A percentile compares a stretch with the other conserved stretches of the same genome.
Evolutionary conservation across 1,140 invertebrate species (phyloP).

Genomic region (Rhyzopertha dominica): DNA sequence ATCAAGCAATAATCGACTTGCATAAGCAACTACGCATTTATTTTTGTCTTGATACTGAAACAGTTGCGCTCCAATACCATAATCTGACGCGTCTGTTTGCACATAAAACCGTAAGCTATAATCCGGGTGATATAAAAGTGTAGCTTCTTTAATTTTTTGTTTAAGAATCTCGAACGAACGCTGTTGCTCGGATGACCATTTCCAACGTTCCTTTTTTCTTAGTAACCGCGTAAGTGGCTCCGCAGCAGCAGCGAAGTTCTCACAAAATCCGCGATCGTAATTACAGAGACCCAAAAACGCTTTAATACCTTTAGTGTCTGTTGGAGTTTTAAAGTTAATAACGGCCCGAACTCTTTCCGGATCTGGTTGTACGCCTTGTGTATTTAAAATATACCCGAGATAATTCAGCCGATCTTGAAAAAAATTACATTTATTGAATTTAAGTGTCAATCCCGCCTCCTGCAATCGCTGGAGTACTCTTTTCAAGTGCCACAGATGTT

Average conservation of each 20-base stretch:
- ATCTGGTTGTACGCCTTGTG: slow-evolving; percentile 2
- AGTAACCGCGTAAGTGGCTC: background rate
- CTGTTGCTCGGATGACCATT: background rate
- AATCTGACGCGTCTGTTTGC: slow-evolving; percentile 1
- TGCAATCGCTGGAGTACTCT: background rate
- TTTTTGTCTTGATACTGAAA: slow-evolving; percentile 2
- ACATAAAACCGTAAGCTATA: background rate
- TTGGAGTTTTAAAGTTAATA: background rate
- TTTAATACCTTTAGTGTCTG: background rate
- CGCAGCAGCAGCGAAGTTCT: background rate
- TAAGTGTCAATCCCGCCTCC: slow-evolving; percentile 5
- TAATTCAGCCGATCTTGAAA: background rate
- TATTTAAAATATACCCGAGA: background rate
- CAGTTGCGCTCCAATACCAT: background rate
- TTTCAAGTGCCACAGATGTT: slow-evolving; percentile 1
- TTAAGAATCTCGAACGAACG: background rate
- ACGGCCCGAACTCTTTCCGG: background rate
- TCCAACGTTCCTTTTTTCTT: background rate
- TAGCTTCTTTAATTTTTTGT: background rate
- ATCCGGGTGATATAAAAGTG: slow-evolving; percentile 2
- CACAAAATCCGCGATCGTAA: background rate
- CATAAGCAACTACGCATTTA: slow-evolving; percentile 4
- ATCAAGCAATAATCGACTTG: background rate
- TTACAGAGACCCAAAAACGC: slow-evolving; percentile 3
- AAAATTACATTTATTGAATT: slow-evolving; percentile 4